Percentiles rank a stretch among this genome's conserved stretches.
phyloP scores from a whole-genome alignment of 1,140 invertebrate genomes.

The Drosophila arawakana region DNA sequence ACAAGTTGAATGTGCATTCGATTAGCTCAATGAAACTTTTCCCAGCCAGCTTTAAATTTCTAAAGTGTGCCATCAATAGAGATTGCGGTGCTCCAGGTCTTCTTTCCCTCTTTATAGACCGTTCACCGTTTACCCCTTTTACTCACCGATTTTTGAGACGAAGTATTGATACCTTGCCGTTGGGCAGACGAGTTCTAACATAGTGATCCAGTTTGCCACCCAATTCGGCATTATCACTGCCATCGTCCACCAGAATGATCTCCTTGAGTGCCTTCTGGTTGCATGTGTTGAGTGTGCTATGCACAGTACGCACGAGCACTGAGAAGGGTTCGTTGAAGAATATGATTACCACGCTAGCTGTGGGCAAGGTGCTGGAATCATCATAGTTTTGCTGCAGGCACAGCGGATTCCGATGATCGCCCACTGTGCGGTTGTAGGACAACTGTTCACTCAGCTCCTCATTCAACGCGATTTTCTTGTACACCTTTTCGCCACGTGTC shows the following conservation, averaged over 20 bases:
- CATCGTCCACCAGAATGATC: conserved; percentile 95
- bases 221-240: conserved; percentile 91
- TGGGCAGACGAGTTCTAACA: conserved; percentile 88
- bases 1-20: conserved; percentile 53
- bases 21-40: conserved; percentile 74
- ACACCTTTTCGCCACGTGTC: conserved; percentile 87
- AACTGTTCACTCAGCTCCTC: conserved; percentile 93
- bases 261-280: conserved; percentile 90
- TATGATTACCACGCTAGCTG: conserved; percentile 91
- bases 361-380: conserved; percentile 84
- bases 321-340: conserved; percentile 96
- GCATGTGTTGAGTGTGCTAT: conserved; percentile 94
- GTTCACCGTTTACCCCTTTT: background rate
- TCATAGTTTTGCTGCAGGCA: conserved; percentile 85
- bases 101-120: background rate
- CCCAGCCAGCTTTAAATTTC: conserved; percentile 34
- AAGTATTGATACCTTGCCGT: conserved; percentile 90
- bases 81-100: background rate
- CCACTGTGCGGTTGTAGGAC: conserved; percentile 90
- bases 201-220: conserved; percentile 92
- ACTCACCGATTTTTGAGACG: conserved; percentile 89
- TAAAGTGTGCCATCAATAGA: conserved; percentile 34
- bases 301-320: conserved; percentile 92
- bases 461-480: conserved; percentile 93
- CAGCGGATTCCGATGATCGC: conserved; percentile 86